Conservation (phyloP, 2,113 vertebrate species). For the Xiphorhynchus elegans region DNA sequence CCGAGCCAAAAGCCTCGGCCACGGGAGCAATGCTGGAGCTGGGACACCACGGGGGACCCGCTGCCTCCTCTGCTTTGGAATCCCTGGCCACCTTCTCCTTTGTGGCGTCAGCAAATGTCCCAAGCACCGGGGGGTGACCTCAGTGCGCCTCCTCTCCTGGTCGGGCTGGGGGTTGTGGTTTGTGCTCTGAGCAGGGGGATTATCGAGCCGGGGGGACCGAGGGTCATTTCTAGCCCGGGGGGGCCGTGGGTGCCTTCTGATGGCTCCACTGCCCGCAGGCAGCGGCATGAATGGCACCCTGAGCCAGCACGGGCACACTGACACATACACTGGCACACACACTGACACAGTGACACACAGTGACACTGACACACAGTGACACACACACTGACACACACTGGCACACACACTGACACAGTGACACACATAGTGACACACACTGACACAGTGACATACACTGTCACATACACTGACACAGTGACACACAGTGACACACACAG, state of each 20-base stretch:
- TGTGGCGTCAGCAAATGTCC: background rate
- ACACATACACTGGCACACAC: background rate
- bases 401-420: too few species aligned
- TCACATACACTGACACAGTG: too few species aligned
- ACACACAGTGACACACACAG: background rate
- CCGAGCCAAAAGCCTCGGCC: background rate
- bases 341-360: background rate
- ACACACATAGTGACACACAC: background rate
- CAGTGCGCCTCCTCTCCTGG: background rate
- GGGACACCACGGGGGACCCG: background rate
- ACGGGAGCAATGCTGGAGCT: background rate
- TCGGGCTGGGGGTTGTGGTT: constrained; percentile 15
- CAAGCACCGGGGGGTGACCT: background rate
- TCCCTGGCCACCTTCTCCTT: background rate
- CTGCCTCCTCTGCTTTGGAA: background rate
- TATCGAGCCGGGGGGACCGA: background rate
- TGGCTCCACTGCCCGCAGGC: constrained; percentile 33
- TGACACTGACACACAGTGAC: too few species aligned
- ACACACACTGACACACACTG: background rate
- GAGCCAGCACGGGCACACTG: background rate
- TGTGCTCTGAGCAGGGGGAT: constrained; percentile 11
- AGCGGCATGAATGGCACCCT: background rate
- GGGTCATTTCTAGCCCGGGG: background rate
- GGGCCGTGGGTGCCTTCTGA: constrained; percentile 71
- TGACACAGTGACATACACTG: background rate